Conservation (phyloP, 2,797 vertebrate genomes). For the Philypnodon macrostomus region DNA sequence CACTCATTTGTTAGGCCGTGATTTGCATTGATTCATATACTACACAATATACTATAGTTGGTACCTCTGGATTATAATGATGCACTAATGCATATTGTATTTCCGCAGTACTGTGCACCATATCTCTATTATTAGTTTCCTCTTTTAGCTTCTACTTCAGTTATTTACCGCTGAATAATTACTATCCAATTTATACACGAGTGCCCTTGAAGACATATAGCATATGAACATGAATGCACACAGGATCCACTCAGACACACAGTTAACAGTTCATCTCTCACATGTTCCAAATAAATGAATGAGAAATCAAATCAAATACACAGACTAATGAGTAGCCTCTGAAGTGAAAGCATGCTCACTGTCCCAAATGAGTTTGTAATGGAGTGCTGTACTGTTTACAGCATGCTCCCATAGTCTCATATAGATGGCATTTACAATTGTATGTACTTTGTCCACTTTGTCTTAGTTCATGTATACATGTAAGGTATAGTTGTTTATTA, state of each 20-base stretch:
- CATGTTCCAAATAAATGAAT: neutral
- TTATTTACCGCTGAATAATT: constrained; percentile 6
- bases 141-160: neutral
- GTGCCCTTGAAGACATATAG: constrained; percentile 4
- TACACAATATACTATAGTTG: too few species aligned
- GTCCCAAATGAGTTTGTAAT: neutral
- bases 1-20: too few species aligned
- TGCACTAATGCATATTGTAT: neutral
- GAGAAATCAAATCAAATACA: neutral
- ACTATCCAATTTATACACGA: neutral
- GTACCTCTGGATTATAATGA: too few species aligned
- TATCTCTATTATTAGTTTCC: neutral
- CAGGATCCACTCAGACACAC: neutral
- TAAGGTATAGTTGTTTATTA: too few species aligned
- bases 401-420: neutral
- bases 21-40: too few species aligned
- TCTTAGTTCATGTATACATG: neutral
- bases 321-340: neutral
- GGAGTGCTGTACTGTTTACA: neutral
- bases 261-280: neutral
- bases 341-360: neutral
- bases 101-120: neutral
- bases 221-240: neutral
- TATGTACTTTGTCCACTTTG: too few species aligned
- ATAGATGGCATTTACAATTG: neutral